These are phyloP conservation scores for Neotoma lepida DNA, from an alignment of 2,113 vertebrate genomes.

Conservation along the genomic window DNA sequence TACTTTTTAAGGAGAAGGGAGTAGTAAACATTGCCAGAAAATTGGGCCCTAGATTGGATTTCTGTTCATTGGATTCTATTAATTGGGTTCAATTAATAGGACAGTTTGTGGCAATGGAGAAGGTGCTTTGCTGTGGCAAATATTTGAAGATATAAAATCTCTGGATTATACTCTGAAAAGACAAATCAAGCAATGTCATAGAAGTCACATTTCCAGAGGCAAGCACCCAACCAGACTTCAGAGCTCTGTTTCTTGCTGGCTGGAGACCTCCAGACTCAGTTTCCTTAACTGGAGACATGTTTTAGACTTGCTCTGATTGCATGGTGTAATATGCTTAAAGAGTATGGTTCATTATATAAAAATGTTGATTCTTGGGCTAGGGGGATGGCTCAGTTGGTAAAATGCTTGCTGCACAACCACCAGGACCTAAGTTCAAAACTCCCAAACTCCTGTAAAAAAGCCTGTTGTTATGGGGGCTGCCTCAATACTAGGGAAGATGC, in stretches of 20 bases:
- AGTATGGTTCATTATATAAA: not conserved
- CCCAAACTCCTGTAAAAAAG: not conserved
- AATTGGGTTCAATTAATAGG: not conserved
- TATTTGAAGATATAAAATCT: not conserved
- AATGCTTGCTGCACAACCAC: not conserved
- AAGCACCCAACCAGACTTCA: not conserved
- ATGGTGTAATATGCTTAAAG: not conserved
- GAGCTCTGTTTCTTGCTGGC: not conserved
- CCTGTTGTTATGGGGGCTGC: too few species aligned
- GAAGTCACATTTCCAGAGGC: not conserved
- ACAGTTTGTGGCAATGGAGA: not conserved
- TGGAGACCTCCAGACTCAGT: not conserved
- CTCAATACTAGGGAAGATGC: not conserved
- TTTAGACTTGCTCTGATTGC: too few species aligned
- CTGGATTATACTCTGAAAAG: not conserved
- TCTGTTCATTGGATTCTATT: not conserved
- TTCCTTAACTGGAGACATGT: not conserved
- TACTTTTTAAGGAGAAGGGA: not conserved
- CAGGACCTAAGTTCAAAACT: not conserved
- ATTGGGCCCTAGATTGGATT: not conserved
- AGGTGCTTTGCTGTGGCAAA: not conserved
- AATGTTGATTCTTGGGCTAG: not conserved
- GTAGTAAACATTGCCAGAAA: not conserved
- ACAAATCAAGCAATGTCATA: not conserved
- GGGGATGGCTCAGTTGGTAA: not conserved